These are phyloP conservation scores for Nyctalus aviator DNA, from an alignment of 2,797 vertebrate genomes.

Conservation along the genomic window DNA sequence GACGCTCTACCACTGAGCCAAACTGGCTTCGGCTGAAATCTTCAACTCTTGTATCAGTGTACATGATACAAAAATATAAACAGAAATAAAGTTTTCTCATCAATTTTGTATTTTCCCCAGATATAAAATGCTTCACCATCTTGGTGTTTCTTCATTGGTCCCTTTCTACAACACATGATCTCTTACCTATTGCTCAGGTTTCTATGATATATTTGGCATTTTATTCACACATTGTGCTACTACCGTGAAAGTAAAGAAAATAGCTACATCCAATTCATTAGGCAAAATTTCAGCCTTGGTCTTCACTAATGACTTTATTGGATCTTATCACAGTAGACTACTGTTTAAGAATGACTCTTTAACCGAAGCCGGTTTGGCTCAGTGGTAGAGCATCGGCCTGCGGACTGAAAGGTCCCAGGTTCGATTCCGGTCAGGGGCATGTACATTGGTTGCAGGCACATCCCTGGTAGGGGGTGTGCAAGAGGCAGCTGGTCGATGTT, in stretches of 20 bases:
- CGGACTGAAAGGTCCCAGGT: too few relatives aligned
- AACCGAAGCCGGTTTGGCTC: too few relatives aligned
- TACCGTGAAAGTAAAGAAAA: constrained; percentile 59
- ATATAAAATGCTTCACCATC: constrained; percentile 47
- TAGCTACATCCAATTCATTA: constrained; percentile 13
- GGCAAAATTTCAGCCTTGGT: constrained; percentile 47
- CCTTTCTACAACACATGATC: constrained; percentile 25
- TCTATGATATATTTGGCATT: constrained; percentile 56
- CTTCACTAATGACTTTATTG: constrained; percentile 55
- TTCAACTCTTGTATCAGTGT: too few relatives aligned
- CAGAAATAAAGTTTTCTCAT: constrained; percentile 53
- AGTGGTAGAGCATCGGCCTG: too few relatives aligned
- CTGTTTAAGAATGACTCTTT: not conserved
- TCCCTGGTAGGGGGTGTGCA: too few relatives aligned
- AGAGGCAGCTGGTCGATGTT: too few relatives aligned
- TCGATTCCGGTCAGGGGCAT: too few relatives aligned
- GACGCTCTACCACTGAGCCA: too few relatives aligned
- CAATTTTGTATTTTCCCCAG: not conserved
- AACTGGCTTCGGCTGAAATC: too few relatives aligned
- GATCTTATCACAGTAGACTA: constrained; percentile 22
- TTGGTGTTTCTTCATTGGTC: constrained; percentile 35
- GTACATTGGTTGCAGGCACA: too few relatives aligned
- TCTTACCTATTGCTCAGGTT: constrained; percentile 31
- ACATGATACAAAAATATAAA: constrained; percentile 1
- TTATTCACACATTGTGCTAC: constrained; percentile 14